These are phyloP conservation scores for Anguilla rostrata DNA, from an alignment of 2,113 vertebrate species.

Conservation along the genomic window DNA sequence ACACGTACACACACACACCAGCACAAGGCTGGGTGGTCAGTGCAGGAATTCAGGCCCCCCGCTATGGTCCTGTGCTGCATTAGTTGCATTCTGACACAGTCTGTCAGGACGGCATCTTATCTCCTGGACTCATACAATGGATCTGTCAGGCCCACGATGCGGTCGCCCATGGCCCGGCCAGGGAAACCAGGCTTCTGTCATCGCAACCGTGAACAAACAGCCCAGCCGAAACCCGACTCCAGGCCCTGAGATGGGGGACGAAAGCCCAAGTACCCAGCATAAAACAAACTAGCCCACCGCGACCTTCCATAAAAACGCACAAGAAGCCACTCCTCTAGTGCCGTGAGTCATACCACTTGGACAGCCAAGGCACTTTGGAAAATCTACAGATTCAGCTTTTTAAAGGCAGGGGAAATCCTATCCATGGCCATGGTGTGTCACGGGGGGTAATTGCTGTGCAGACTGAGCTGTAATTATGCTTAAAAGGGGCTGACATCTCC, in stretches of 20 bases:
- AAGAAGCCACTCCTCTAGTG: not conserved
- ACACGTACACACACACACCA: not conserved
- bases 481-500: slow-evolving; percentile 18
- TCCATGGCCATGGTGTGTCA: slow-evolving; percentile 21
- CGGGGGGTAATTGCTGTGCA: slow-evolving; percentile 36
- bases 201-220: slow-evolving; percentile 14
- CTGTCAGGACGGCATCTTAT: slow-evolving; percentile 9
- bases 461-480: slow-evolving; percentile 32
- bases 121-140: not conserved
- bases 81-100: not conserved
- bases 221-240: slow-evolving; percentile 32
- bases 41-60: not conserved
- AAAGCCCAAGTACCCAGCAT: slow-evolving; percentile 28
- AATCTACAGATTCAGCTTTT: slow-evolving; percentile 15
- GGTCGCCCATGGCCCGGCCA: not conserved
- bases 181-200: slow-evolving; percentile 19
- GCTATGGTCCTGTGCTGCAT: not conserved
- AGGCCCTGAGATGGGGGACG: not conserved
- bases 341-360: slow-evolving; percentile 39
- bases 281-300: not conserved
- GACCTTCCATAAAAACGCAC: not conserved
- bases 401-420: slow-evolving; percentile 26
- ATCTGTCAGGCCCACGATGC: slow-evolving; percentile 3
- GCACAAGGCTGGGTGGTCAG: not conserved
- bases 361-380: not conserved